phyloP scores from a whole-genome alignment of 2,888 invertebrate species.

The Myopa testacea region DNA sequence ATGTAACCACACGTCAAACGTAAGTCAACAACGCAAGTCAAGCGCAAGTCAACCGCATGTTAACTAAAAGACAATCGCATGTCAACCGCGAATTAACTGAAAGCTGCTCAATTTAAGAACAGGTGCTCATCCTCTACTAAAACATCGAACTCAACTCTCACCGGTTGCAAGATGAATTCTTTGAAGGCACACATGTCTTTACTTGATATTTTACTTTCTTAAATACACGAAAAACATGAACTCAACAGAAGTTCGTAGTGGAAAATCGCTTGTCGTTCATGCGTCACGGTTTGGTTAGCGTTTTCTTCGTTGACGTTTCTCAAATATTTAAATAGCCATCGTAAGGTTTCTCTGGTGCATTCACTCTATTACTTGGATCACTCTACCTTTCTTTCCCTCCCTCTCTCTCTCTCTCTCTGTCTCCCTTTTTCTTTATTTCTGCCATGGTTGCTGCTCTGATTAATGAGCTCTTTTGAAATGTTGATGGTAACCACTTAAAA shows the following conservation, averaged over 20 bases:
- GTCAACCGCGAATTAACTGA: too few species aligned
- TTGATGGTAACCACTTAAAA: constrained; percentile 58
- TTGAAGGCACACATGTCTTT: too few species aligned
- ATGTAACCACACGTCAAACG: too few species aligned
- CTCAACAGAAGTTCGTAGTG: background rate
- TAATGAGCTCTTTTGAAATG: constrained; percentile 50
- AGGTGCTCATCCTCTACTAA: too few species aligned
- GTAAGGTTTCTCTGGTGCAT: background rate
- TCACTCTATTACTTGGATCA: background rate
- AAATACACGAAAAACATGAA: too few species aligned
- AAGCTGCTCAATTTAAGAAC: too few species aligned
- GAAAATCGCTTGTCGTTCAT: constrained; percentile 10
- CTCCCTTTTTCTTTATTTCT: background rate
- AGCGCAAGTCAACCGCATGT: too few species aligned
- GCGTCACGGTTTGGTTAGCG: constrained; percentile 1
- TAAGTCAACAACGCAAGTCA: too few species aligned
- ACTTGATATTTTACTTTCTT: too few species aligned
- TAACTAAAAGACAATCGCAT: too few species aligned
- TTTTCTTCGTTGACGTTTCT: background rate
- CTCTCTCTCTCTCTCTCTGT: background rate
- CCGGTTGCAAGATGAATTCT: too few species aligned
- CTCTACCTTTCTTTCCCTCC: background rate
- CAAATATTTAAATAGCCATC: background rate
- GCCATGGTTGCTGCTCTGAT: constrained; percentile 35
- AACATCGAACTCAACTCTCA: too few species aligned